These are phyloP conservation scores for Daktulosphaira vitifoliae DNA, from an alignment of 1,140 invertebrate genomes.

Conservation along the genomic window DNA sequence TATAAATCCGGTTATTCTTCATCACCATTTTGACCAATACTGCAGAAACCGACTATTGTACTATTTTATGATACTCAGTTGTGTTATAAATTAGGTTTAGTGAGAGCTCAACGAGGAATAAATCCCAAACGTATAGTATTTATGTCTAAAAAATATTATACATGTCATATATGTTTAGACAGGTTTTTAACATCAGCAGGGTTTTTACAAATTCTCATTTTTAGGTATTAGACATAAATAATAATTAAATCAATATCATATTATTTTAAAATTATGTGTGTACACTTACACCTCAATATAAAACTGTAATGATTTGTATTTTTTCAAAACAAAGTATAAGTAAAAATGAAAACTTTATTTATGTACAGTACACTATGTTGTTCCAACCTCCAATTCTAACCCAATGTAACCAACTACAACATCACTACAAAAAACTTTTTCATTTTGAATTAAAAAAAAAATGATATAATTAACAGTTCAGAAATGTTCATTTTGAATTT, in stretches of 20 bases:
- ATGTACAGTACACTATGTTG: no score
- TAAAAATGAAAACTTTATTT: not conserved
- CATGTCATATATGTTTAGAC: not conserved
- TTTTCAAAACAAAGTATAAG: not conserved
- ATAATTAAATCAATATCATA: no score
- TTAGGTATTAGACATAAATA: no score
- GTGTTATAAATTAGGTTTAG: conserved; percentile 14
- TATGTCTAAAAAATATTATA: not conserved
- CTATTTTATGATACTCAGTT: not conserved
- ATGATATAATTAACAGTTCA: no score
- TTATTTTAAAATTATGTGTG: not conserved
- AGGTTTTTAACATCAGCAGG: conserved; percentile 24
- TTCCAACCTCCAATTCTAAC: no score
- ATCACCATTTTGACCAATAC: not conserved
- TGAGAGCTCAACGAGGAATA: conserved; percentile 12
- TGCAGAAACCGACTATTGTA: no score
- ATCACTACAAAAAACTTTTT: no score
- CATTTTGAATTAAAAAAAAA: no score
- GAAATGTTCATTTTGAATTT: no score
- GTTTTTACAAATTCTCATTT: conserved; percentile 9
- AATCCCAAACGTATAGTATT: conserved; percentile 4
- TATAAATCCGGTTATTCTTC: no score
- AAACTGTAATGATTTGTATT: not conserved
- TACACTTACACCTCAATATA: not conserved
- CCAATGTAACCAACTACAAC: no score